Evolutionary conservation across 2,797 vertebrate species (phyloP), one percentile per base, ranked within the genome.

Genomic region (Artibeus lituratus): DNA sequence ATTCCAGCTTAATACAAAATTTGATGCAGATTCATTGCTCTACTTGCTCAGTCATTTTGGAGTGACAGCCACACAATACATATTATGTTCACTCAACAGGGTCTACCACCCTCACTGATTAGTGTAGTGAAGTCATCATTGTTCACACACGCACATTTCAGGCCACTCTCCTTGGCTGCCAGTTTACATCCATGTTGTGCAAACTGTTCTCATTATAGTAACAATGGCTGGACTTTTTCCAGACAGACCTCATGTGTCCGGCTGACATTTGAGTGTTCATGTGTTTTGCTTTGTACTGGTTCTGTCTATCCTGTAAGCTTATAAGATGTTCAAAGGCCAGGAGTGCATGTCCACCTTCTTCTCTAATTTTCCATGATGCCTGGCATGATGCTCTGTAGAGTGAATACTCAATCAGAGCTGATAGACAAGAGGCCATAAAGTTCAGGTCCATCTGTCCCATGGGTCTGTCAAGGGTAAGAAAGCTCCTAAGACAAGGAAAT

Each of bases 391-490:
- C 15, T 94, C 59, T 53, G 49, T 8, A 55, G 55, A 86, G 37
- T 90, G 59, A 78, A 94, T 96, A 90, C 94, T 96, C 77, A 91
- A 19, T 53, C 80, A 67, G n/a, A 21, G 44, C 35, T 59, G 57
- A 93, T 5, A 85, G 87, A 76, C 73, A 94, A 59, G 62, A 94
- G 39, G 49, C 47, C 80, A 37, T 0, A 37, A 74, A 95, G 76
- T 81, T 82, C 89, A 87, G 44, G 37, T 57, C 53, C 44, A 1
- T 70, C 32, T 90, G 47, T 78, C 89, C 59, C 22, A 39, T 0
- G 0, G 89, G 62, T 84, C 72, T 94, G 72, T 94, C 84, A 78
- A 94, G 26, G 37, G n/a, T 87, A 35, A 83, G 81, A 70, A 86
- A 67, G 49, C 35, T 92, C 90, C 95, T 76, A 84, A 84, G 51